A percentile compares a stretch with the other conserved stretches of the same genome.
Evolutionary conservation across 2,113 vertebrate genomes (phyloP).

Genomic region (Chascanopsetta lugubris): DNA sequence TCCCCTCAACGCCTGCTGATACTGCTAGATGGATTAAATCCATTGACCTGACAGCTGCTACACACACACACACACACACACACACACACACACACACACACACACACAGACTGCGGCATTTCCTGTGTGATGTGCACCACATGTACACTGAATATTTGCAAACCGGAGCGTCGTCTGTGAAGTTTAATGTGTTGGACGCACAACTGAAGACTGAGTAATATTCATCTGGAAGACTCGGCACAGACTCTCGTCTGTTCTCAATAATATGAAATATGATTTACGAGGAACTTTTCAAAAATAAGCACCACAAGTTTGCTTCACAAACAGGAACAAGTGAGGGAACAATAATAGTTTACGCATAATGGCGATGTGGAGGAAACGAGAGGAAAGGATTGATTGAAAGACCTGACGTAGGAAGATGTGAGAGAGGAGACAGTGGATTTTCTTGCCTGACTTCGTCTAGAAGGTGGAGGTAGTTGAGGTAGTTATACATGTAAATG

Average conservation of each 20-base stretch:
- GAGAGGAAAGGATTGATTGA: neutral
- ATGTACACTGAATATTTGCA: neutral
- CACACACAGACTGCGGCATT: conserved; percentile 4
- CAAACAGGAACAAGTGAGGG: neutral
- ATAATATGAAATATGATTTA: neutral
- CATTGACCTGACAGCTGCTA: neutral
- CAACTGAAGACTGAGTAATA: neutral
- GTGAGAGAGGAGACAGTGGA: neutral
- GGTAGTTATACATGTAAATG: conserved; percentile 8
- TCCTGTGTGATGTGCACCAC: conserved; percentile 8
- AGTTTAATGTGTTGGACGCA: conserved; percentile 26
- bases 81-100: neutral
- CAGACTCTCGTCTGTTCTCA: neutral
- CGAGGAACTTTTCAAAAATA: neutral
- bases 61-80: neutral
- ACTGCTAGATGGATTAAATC: conserved; percentile 7
- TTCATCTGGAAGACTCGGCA: conserved; percentile 2
- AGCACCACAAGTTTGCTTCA: neutral
- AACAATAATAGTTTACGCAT: neutral
- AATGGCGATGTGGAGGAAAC: neutral
- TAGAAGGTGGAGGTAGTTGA: neutral
- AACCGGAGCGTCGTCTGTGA: neutral
- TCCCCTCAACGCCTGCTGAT: neutral
- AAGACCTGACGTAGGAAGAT: neutral
- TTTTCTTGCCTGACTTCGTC: neutral